phyloP scores from a whole-genome alignment of 2,888 invertebrate genomes.

The Nasonia oneida region DNA sequence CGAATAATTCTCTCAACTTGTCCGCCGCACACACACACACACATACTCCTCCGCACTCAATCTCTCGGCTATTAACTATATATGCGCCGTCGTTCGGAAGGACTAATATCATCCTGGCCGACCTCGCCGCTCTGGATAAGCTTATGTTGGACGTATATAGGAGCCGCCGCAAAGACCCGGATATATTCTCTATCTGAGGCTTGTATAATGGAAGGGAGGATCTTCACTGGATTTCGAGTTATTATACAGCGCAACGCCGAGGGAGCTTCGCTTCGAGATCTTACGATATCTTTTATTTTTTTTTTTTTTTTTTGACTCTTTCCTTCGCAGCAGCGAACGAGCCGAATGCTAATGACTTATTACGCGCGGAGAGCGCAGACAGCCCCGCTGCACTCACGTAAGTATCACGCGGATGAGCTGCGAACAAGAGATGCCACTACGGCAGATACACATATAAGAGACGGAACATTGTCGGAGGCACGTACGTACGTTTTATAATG shows the following conservation, averaged over 20 bases:
- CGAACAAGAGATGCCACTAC: conserved; percentile 3
- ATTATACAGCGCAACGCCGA: not conserved
- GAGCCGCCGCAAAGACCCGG: not conserved
- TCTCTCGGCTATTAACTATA: not conserved
- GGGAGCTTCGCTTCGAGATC: not conserved
- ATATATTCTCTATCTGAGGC: not conserved
- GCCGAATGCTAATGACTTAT: conserved; percentile 63
- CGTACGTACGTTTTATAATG: conserved; percentile 11
- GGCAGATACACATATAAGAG: not conserved
- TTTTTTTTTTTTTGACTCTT: not conserved
- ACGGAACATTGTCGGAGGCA: conserved; percentile 21
- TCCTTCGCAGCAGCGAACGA: not conserved
- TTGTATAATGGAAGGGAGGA: not conserved
- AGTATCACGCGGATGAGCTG: not conserved
- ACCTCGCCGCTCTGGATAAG: not conserved
- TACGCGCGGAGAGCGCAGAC: conserved; percentile 31
- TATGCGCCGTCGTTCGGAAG: not conserved
- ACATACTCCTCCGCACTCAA: not conserved
- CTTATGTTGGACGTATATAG: not conserved
- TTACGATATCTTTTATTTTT: not conserved
- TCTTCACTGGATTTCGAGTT: not conserved
- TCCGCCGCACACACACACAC: not conserved
- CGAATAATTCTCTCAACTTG: conserved; percentile 30
- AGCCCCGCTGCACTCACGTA: conserved; percentile 55
- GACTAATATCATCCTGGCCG: conserved; percentile 9